Evolutionary conservation across 2,797 vertebrate species (phyloP), one percentile per base, ranked within the genome.

Genomic region (Corythornis leucogaster): DNA sequence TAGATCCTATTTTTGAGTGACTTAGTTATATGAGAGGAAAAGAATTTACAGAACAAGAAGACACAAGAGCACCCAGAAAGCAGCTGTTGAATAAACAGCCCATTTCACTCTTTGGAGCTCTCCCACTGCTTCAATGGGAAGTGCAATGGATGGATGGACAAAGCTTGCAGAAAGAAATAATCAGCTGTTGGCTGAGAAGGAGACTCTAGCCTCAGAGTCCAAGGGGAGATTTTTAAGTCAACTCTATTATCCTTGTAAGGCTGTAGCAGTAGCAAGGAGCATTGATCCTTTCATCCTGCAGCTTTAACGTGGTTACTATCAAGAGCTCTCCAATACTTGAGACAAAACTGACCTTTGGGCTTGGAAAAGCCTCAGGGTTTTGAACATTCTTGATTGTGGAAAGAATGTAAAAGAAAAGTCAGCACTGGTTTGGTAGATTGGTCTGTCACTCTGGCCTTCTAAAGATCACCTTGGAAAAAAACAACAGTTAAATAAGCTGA

Each of bases 111-210:
- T 68, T 51, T 33, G 51, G 53, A 79, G n/a, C 7, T 53, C 28
- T 85, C 17, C 64, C 15, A 17, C 15, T 70, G 42, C 14, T 76
- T 66, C 5, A 10, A 50, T 75, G 31, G 50, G 31, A 73, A 59
- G 9, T n/a, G 3, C 0, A 12, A 30, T 21, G 84, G 13, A n/a
- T 21, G 84, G 22, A 53, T 62, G 17, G 35, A 38, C 71, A n/a
- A 89, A 81, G 11, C 43, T 68, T 82, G 31, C 17, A 55, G 68
- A 77, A 89, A 79, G 45, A 84, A 95, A 85, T 62, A 85, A 63
- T 83, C 54, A 70, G 12, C 11, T 88, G 75, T 86, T 83, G 67
- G 46, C 28, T 74, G 45, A 77, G 30, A 35, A 90, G 70, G 53
- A 63, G 43, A 15, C 13, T 62, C 31, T 61, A 81, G 46, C 20